phyloP scores from a whole-genome alignment of 2,888 invertebrate species.

The Mesorhabditis belari region DNA sequence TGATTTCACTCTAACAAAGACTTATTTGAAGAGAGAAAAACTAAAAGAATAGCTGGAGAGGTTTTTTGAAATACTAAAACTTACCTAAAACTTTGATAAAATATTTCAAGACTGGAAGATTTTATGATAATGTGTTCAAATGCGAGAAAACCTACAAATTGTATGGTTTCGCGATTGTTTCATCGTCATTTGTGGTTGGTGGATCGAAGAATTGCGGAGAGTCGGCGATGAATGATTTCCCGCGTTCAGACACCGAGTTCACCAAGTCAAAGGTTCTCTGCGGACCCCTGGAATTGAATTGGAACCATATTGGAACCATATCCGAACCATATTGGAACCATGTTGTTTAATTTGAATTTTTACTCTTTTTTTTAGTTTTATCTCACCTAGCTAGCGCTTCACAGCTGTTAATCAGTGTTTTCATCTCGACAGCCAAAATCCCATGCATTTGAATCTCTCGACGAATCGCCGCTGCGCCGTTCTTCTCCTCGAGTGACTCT shows the following conservation, averaged over 20 bases:
- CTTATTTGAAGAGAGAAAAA: no score
- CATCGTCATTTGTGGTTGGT: conserved; percentile 50
- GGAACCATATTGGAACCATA: no score
- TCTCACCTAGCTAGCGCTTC: conserved; percentile 84
- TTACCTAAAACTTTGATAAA: neutral
- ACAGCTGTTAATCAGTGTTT: conserved; percentile 89
- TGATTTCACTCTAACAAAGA: neutral
- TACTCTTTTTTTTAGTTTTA: neutral
- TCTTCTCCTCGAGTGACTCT: conserved; percentile 68
- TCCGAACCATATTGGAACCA: no score
- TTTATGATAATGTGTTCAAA: neutral
- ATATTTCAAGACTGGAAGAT: neutral
- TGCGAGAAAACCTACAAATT: conserved; percentile 30
- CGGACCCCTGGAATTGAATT: conserved; percentile 91
- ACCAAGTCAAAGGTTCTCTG: conserved; percentile 74
- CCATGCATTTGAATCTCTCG: conserved; percentile 86
- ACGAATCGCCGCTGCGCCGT: conserved; percentile 67
- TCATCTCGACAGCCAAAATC: conserved; percentile 85
- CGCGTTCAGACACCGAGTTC: conserved; percentile 38
- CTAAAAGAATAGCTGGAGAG: no score
- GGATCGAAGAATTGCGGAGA: conserved; percentile 53
- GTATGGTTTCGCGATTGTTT: conserved; percentile 29
- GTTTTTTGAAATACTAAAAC: neutral
- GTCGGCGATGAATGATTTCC: conserved; percentile 49
- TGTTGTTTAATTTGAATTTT: neutral